phyloP scores from a whole-genome alignment of 2,113 vertebrate species.

The Osmerus mordax region DNA sequence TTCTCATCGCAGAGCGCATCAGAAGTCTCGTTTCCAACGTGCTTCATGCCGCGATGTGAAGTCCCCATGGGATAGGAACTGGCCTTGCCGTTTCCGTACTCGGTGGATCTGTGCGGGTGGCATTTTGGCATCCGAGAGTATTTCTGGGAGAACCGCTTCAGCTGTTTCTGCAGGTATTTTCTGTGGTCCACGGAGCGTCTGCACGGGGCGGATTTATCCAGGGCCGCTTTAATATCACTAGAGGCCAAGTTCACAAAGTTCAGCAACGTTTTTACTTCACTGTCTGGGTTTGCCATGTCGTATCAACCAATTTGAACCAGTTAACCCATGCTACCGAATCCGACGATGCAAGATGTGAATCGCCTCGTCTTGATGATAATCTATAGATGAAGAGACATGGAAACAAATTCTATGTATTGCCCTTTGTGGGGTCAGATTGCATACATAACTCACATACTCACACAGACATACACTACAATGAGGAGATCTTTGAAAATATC shows the following conservation, averaged over 20 bases:
- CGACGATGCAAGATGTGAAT: background rate
- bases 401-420: background rate
- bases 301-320: background rate
- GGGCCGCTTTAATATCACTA: conserved; percentile 95
- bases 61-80: conserved; percentile 34
- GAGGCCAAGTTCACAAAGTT: conserved; percentile 98
- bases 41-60: conserved; percentile 26
- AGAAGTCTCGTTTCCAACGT: conserved; percentile 52
- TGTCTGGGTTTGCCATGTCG: conserved; percentile 90
- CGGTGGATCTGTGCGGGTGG: conserved; percentile 68
- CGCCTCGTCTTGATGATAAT: conserved; percentile 25
- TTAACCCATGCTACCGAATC: conserved; percentile 58
- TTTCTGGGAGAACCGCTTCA: conserved; percentile 95
- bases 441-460: too few relatives aligned
- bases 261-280: conserved; percentile 93
- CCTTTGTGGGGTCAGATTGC: too few relatives aligned
- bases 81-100: conserved; percentile 61
- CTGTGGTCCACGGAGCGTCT: conserved; percentile 95
- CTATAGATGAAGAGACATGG: conserved; percentile 11
- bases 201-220: conserved; percentile 96
- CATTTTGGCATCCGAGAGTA: conserved; percentile 84
- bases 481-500: background rate
- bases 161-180: conserved; percentile 97
- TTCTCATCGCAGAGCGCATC: conserved; percentile 49
- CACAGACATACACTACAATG: too few relatives aligned